Conservation (phyloP, 1,140 invertebrate genomes). For the Neelides sp. region DNA sequence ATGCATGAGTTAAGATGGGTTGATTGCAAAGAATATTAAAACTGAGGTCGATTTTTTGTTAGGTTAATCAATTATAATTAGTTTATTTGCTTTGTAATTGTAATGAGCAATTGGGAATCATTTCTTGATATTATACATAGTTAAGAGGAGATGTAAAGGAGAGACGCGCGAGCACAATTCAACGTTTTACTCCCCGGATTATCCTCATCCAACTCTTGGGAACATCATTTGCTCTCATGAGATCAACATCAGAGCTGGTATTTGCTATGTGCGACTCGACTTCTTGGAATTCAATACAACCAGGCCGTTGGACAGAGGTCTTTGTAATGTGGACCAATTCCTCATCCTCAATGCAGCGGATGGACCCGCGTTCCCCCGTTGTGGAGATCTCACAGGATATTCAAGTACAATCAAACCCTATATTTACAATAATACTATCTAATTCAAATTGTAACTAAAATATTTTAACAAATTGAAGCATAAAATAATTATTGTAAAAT, state of each 20-base stretch:
- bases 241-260: conserved; percentile 32
- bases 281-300: conserved; percentile 35
- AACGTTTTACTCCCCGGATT: conserved; percentile 34
- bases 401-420: no score
- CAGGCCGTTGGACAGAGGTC: conserved; percentile 34
- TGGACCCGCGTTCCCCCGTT: conserved; percentile 36
- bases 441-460: no score
- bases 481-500: no score
- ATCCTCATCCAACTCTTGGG: conserved; percentile 33
- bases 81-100: no score
- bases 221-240: conserved; percentile 36
- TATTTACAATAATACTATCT: no score
- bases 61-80: no score
- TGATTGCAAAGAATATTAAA: no score
- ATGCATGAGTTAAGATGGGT: no score
- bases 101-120: neutral
- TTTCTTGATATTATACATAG: conserved; percentile 26
- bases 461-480: no score
- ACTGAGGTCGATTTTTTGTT: no score
- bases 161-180: conserved; percentile 31
- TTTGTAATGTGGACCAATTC: conserved; percentile 37
- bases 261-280: conserved; percentile 34
- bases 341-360: conserved; percentile 37
- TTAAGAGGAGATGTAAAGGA: conserved; percentile 34
- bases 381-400: conserved; percentile 36